phyloP scores from a whole-genome alignment of 2,888 invertebrate species.

The Eilema depressum region DNA sequence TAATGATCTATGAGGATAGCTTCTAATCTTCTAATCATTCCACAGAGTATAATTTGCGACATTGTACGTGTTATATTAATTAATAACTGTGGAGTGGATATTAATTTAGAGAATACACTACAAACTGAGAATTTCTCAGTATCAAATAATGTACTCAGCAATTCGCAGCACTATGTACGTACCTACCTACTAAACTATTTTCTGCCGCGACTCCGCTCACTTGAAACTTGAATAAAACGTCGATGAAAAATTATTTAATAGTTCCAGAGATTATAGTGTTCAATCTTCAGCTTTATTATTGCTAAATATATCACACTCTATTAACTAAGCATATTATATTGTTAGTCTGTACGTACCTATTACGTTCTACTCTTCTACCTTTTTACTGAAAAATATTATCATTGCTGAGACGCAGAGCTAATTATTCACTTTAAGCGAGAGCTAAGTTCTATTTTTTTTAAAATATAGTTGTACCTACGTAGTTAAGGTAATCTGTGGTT shows the following conservation, averaged over 20 bases:
- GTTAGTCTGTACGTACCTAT: too few relatives aligned
- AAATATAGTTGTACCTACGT: too few relatives aligned
- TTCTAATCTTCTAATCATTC: slow-evolving; percentile 67
- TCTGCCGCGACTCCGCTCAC: background rate
- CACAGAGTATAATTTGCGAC: slow-evolving; percentile 57
- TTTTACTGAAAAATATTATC: background rate
- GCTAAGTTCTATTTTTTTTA: background rate
- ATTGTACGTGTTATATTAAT: slow-evolving; percentile 59
- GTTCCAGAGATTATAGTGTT: background rate
- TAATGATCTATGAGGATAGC: slow-evolving; percentile 55
- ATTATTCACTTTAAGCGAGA: background rate
- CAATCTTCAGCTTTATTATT: too few relatives aligned
- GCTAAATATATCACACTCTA: too few relatives aligned
- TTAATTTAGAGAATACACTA: slow-evolving; percentile 31
- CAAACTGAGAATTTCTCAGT: slow-evolving; percentile 15
- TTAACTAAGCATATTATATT: too few relatives aligned
- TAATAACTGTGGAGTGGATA: slow-evolving; percentile 52
- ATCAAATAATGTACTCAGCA: background rate
- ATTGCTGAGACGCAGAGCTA: background rate
- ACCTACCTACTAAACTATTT: background rate
- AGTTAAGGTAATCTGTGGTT: too few relatives aligned
- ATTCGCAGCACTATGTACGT: background rate
- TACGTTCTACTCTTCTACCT: too few relatives aligned
- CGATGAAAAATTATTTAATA: too few relatives aligned
- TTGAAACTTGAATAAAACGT: too few relatives aligned